Percentiles rank a stretch among this genome's conserved stretches.
phyloP scores from a whole-genome alignment of 2,888 invertebrate species.

The Clunio marinus region DNA sequence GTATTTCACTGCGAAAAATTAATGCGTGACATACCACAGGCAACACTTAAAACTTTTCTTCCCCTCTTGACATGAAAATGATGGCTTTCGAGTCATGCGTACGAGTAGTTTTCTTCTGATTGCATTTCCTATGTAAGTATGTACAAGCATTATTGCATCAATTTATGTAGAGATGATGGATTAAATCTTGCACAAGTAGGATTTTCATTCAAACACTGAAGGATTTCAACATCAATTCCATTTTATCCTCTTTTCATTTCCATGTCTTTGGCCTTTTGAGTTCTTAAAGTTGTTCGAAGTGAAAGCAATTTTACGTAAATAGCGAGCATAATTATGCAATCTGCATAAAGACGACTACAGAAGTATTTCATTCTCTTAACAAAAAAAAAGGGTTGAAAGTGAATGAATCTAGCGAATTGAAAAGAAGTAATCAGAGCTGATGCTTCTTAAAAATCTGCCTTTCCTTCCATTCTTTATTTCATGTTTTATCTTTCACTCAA shows the following conservation, averaged over 20 bases:
- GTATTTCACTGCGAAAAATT: not conserved
- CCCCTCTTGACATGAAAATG: not conserved
- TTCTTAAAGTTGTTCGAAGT: too few relatives aligned
- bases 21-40: conserved; percentile 3
- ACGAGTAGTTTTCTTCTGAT: not conserved
- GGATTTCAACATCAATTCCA: too few relatives aligned
- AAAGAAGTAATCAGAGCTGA: conserved; percentile 5
- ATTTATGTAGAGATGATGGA: too few relatives aligned
- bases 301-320: not conserved
- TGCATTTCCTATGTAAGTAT: too few relatives aligned
- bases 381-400: not conserved
- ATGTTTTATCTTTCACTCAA: too few relatives aligned
- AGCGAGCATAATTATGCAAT: conserved; percentile 3
- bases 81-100: not conserved
- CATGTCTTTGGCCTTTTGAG: too few relatives aligned
- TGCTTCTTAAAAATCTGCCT: too few relatives aligned
- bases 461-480: too few relatives aligned
- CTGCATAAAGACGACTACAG: not conserved
- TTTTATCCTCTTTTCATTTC: too few relatives aligned
- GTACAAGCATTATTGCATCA: too few relatives aligned
- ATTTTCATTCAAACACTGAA: too few relatives aligned
- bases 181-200: conserved; percentile 4
- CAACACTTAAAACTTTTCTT: not conserved
- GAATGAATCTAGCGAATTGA: not conserved
- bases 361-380: not conserved